Conservation (phyloP, 2,888 invertebrate species). For the Mechanitis mazaeus region DNA sequence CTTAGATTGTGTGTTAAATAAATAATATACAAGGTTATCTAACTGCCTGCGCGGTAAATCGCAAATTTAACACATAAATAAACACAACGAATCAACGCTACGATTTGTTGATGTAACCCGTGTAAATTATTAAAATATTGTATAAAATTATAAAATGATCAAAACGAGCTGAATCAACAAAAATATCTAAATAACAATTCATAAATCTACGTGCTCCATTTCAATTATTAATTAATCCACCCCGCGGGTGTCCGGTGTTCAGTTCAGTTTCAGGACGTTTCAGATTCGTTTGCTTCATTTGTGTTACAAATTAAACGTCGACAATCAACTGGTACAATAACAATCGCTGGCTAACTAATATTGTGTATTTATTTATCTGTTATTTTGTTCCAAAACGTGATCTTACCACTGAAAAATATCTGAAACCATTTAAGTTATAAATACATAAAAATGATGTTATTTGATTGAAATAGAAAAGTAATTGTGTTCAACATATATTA, state of each 20-base stretch:
- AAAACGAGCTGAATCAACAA: background rate
- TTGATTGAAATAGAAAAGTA: too few relatives aligned
- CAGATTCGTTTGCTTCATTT: constrained; percentile 61
- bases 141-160: constrained; percentile 7
- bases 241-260: constrained; percentile 51
- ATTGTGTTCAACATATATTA: too few relatives aligned
- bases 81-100: background rate
- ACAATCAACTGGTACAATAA: constrained; percentile 49
- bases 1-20: constrained; percentile 16
- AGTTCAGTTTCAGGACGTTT: constrained; percentile 56
- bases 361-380: constrained; percentile 18
- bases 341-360: constrained; percentile 32
- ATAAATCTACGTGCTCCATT: constrained; percentile 47
- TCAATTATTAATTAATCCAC: constrained; percentile 68
- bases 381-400: constrained; percentile 13
- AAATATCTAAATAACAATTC: constrained; percentile 33
- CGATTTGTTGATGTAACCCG: background rate
- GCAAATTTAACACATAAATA: background rate
- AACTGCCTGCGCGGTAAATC: constrained; percentile 10
- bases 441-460: too few relatives aligned
- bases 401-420: constrained; percentile 19
- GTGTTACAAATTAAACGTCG: constrained; percentile 52
- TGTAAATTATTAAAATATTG: constrained; percentile 6
- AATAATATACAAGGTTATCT: constrained; percentile 9
- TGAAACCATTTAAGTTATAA: background rate